These are phyloP conservation scores for Malurus cyaneus DNA, from an alignment of 2,113 vertebrate species.

Conservation along the genomic window DNA sequence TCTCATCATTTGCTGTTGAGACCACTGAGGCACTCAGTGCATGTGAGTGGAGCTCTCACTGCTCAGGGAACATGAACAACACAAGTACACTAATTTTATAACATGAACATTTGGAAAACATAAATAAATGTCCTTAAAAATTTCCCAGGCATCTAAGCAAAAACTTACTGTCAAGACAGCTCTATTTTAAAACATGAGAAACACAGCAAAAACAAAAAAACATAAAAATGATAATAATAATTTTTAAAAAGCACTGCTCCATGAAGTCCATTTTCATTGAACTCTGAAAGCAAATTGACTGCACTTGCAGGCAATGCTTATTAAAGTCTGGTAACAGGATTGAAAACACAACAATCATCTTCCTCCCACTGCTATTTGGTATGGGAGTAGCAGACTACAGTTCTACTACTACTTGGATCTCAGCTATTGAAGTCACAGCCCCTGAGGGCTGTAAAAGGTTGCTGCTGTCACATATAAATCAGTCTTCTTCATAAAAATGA, in stretches of 20 bases:
- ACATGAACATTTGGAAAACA: not conserved
- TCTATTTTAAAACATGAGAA: slow-evolving; percentile 26
- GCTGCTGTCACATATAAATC: slow-evolving; percentile 47
- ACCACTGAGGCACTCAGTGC: not conserved
- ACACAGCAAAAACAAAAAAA: not conserved
- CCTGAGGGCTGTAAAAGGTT: slow-evolving; percentile 33
- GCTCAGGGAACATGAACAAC: not conserved
- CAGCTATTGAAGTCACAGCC: slow-evolving; percentile 18
- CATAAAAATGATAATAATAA: not conserved
- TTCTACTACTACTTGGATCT: not conserved
- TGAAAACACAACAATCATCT: not conserved
- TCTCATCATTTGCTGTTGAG: not conserved
- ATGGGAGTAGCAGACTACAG: not conserved
- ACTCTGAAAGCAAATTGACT: not conserved
- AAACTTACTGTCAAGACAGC: not conserved
- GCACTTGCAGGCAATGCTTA: not conserved
- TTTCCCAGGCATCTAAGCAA: not conserved
- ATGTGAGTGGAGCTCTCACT: fast-evolving
- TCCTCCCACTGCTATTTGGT: slow-evolving; percentile 30
- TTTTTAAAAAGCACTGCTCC: not conserved
- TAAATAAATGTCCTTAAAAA: not conserved
- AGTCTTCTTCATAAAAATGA: slow-evolving; percentile 43
- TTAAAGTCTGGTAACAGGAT: not conserved
- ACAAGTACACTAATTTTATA: not conserved
- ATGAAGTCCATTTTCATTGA: not conserved